Evolutionary conservation across 2,888 invertebrate genomes (phyloP).

Genomic region (Rhyacophila evoluta): DNA sequence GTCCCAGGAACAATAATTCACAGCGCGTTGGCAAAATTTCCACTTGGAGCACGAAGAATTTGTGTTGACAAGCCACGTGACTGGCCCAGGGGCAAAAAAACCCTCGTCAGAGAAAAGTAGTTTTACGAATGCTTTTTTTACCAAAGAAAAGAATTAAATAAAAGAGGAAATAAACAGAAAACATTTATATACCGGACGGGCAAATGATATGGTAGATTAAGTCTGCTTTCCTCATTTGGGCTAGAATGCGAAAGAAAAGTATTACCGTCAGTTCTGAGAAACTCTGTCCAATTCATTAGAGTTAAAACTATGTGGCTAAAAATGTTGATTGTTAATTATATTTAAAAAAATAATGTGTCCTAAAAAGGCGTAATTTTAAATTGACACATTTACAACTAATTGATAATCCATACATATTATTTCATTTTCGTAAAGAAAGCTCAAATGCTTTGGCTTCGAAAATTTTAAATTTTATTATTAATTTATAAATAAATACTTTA

Average conservation of each 20-base stretch:
- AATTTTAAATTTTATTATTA: no score
- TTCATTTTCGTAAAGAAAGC: no score
- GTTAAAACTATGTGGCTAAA: no score
- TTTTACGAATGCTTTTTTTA: background rate
- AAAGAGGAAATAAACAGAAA: background rate
- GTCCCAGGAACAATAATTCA: background rate
- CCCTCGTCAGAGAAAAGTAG: background rate
- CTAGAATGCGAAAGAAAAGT: background rate
- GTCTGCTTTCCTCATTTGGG: background rate
- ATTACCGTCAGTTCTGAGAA: background rate
- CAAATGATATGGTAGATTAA: slow-evolving; percentile 9
- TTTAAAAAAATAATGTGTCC: no score
- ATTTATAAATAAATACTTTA: no score
- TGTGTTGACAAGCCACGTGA: background rate
- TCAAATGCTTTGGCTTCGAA: no score
- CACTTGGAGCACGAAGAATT: background rate
- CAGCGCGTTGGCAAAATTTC: background rate
- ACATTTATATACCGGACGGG: background rate
- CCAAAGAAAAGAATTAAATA: background rate
- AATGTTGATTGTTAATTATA: no score
- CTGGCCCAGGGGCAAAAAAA: background rate
- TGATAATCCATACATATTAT: no score
- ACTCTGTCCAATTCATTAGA: no score
- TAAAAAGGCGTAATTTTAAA: no score
- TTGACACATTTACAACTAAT: no score